Base-by-base conservation (phyloP, 2,888 invertebrate species). In the Ellobium chinense region DNA sequence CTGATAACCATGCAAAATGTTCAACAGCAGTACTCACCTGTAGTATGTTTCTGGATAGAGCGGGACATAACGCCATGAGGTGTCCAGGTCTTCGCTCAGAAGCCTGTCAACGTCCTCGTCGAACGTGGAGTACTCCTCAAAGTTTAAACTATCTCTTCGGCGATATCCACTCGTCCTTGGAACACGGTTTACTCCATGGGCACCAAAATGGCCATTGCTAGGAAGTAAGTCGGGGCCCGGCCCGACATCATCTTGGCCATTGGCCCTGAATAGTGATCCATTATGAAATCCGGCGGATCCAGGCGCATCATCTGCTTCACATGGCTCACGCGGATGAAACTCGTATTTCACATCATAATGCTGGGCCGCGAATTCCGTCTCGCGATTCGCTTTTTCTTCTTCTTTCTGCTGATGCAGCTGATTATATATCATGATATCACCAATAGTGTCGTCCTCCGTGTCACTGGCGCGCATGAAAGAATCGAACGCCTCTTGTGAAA, bases 1-100 rank as follows among this genome's bases (percentile, higher is more conserved):
- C n/a, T n/a, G n/a, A n/a, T n/a, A n/a, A n/a, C n/a, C n/a, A n/a
- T n/a, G n/a, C n/a, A n/a, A n/a, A n/a, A n/a, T n/a, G n/a, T n/a
- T n/a, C n/a, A n/a, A n/a, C n/a, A n/a, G n/a, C 31, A 31, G 29
- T 27, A 65, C 79, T 79, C 56, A 79, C 79, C 79, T 66, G 36
- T 79, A 79, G 27, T 73, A 79, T 36, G 54, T 46, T 21, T 73
- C 73, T n/a, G 73, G 79, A 34, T 79, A 79, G 18, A 79, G 27
- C 21, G 79, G 79, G 31, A 79, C 79, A 46, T 79, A 79, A 34
- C 79, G 79, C 66, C 73, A 79, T 1, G 79, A 79, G 36, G 66
- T 39, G 37, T 79, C 79, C 29, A 73, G 29, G 58, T 73, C 65
- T n/a, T 73, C 79, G 56, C 37, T 79, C 72, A 73, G 66, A 2